phyloP scores from a whole-genome alignment of 2,888 invertebrate genomes.

The Toxonevra muliebris region DNA sequence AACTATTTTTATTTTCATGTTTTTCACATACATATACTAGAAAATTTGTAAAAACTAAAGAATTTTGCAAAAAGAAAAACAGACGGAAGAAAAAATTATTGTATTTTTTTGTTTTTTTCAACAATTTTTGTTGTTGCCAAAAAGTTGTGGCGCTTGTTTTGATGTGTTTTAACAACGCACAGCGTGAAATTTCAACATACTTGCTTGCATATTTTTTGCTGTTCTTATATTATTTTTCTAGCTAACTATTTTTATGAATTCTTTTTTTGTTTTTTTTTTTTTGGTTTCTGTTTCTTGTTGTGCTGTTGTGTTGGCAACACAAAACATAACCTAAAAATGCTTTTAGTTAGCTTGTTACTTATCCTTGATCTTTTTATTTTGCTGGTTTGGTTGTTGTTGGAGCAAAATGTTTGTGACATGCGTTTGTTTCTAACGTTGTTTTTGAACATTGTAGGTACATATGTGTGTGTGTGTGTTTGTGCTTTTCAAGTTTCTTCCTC shows the following conservation, averaged over 20 bases:
- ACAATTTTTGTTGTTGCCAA: slow-evolving; percentile 2
- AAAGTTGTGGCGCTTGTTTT: not conserved
- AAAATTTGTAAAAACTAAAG: not conserved
- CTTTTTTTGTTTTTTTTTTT: no score
- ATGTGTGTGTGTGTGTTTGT: slow-evolving; percentile 10
- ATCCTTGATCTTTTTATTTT: slow-evolving; percentile 10
- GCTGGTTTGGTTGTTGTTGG: not conserved
- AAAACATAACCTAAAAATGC: slow-evolving; percentile 25
- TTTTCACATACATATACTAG: not conserved
- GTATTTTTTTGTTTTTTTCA: not conserved
- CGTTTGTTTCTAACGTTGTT: no score
- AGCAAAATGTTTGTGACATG: no score
- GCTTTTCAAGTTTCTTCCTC: no score
- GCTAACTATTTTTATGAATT: no score
- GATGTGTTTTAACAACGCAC: not conserved
- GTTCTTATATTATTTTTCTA: no score
- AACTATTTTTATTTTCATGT: not conserved
- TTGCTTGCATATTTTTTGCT: no score
- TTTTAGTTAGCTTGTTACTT: slow-evolving; percentile 22
- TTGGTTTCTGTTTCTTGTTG: no score
- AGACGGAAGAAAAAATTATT: not conserved
- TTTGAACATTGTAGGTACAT: not conserved
- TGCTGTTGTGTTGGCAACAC: slow-evolving; percentile 5
- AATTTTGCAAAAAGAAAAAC: not conserved
- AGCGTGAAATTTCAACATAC: not conserved